A percentile compares a stretch with the other conserved stretches of the same genome.
These are phyloP conservation scores for Chlorocebus sabaeus DNA, from an alignment of 2,113 vertebrate species.

Conservation along the genomic window DNA sequence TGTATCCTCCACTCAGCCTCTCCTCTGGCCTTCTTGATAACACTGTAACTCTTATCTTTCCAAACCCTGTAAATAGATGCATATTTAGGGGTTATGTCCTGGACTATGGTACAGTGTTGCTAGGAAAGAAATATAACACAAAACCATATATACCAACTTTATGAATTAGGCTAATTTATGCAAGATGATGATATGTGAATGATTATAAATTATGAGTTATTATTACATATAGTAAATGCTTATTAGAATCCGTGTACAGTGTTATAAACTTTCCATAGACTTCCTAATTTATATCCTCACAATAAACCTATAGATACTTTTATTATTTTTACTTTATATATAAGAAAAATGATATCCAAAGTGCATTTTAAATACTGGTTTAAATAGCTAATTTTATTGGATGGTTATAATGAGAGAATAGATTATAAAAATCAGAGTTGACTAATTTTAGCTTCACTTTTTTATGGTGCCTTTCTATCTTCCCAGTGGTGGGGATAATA, in stretches of 20 bases:
- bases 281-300: neutral
- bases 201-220: neutral
- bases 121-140: neutral
- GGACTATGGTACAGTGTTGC: neutral
- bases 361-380: neutral
- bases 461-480: neutral
- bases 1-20: neutral
- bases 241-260: neutral
- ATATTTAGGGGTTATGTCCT: neutral
- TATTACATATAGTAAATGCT: neutral
- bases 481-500: neutral
- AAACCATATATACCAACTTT: neutral
- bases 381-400: neutral
- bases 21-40: neutral
- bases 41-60: neutral
- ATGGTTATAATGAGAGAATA: neutral
- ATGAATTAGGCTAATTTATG: neutral
- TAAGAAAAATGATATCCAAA: neutral
- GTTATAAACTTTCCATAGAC: neutral
- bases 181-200: neutral
- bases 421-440: neutral
- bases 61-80: rapidly evolving
- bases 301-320: neutral
- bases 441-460: neutral
- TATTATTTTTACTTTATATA: neutral